These are phyloP conservation scores for Oreotrochilus melanogaster DNA, from an alignment of 2,113 vertebrate species.

Conservation along the genomic window DNA sequence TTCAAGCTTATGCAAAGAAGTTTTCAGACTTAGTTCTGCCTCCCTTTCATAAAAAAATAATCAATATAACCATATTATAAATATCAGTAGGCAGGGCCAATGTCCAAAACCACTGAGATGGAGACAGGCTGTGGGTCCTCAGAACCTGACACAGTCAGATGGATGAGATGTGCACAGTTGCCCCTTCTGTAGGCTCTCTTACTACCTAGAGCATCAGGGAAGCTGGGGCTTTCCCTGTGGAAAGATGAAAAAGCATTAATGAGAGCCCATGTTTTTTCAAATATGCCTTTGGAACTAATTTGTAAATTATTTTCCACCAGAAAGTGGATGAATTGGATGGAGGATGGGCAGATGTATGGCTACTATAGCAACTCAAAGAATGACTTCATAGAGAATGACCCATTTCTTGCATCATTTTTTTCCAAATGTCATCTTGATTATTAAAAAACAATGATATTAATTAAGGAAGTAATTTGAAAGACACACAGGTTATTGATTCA, in stretches of 20 bases:
- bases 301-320: not conserved
- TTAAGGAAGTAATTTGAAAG: not conserved
- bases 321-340: not conserved
- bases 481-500: not conserved
- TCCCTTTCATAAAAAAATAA: not conserved
- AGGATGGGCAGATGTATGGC: not conserved
- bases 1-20: not conserved
- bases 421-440: rapidly evolving
- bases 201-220: not conserved
- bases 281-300: not conserved
- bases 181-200: not conserved
- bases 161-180: rapidly evolving
- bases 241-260: not conserved
- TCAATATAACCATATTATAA: not conserved
- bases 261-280: not conserved
- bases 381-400: not conserved
- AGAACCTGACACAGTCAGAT: not conserved
- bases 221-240: not conserved
- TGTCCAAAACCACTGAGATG: not conserved
- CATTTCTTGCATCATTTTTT: not conserved
- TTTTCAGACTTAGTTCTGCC: not conserved
- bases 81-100: not conserved
- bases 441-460: not conserved
- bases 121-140: not conserved
- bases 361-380: not conserved